Base-by-base conservation (phyloP, 2,888 invertebrate species). In the Xestobium rufovillosum region DNA sequence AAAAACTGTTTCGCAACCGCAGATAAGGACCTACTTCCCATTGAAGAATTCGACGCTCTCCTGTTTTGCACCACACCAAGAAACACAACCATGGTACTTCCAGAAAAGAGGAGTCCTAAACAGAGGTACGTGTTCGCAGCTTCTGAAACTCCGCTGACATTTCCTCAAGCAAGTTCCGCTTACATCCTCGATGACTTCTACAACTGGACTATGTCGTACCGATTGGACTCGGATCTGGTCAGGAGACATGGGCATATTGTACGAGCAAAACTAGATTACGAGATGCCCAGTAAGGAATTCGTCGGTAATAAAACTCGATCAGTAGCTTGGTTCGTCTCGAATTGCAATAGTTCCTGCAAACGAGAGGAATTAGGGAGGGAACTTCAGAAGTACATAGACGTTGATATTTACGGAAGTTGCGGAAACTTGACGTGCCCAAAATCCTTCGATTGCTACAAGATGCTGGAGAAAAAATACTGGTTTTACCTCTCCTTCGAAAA, bases 401-500 rank as follows among this genome's bases (percentile, higher is more conserved):
- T 81, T 9, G 78, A 80, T 53, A 66, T 80, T 12, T 80, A 68
- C 51, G 81, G 80, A n/a, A 53, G 51, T 1, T 83, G 82, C 54
- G 78, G 79, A 1, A 45, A 50, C 0, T 46, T 59, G 2, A 58
- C 48, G 49, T 70, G 61, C 35, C 45, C 53, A 1, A 49, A 43
- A 33, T 31, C 41, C 19, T 61, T 69, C 6, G 61, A 51, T 15
- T 72, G 72, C 39, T 63, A 63, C 36, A 63, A 59, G 50, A 65
- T 59, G 36, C 33, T 72, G 13, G 70, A 67, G 47, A 66, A 65
- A 28, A 66, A 73, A 35, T 84, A 83, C 57, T 81, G 75, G 54
- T 84, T 83, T 56, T 83, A 83, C 51, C 59, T 83, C 26, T 71
- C 75, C 1, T 75, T 84, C 52, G 83, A 84, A 60, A 83, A 83